phyloP scores from a whole-genome alignment of 2,888 invertebrate species.

The Xylota sylvarum region DNA sequence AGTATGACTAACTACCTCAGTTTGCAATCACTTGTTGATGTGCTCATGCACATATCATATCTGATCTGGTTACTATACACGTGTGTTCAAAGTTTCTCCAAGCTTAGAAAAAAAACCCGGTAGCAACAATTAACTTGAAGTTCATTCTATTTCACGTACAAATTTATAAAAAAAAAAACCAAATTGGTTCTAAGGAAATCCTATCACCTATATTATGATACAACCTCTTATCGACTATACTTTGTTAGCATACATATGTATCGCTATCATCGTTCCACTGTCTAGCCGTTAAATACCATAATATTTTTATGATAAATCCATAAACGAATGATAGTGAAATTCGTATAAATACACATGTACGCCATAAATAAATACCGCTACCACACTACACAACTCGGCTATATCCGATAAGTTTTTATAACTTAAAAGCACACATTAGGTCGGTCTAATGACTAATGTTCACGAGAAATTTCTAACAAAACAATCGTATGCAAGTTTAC shows the following conservation, averaged over 20 bases:
- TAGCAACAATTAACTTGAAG: too few relatives aligned
- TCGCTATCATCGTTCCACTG: slow-evolving; percentile 9
- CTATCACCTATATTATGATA: too few relatives aligned
- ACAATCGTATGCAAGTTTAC: background rate
- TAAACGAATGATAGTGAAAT: background rate
- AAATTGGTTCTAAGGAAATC: too few relatives aligned
- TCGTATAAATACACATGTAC: slow-evolving; percentile 2
- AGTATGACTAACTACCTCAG: too few relatives aligned
- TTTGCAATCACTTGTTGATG: too few relatives aligned
- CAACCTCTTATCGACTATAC: background rate
- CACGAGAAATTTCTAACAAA: background rate
- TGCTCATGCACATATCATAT: too few relatives aligned
- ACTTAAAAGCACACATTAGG: background rate
- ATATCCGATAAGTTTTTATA: background rate
- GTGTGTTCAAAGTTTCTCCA: too few relatives aligned
- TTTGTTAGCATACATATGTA: background rate
- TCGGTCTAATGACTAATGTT: background rate
- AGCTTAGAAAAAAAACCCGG: too few relatives aligned
- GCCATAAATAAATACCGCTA: background rate
- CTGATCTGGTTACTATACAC: too few relatives aligned
- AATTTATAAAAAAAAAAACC: too few relatives aligned
- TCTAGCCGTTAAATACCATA: slow-evolving; percentile 14
- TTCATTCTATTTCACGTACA: too few relatives aligned
- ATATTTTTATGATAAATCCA: slow-evolving; percentile 1
- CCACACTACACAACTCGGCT: background rate